Evolutionary conservation across 2,888 invertebrate species (phyloP).

Genomic region (Loripinus fragilis): DNA sequence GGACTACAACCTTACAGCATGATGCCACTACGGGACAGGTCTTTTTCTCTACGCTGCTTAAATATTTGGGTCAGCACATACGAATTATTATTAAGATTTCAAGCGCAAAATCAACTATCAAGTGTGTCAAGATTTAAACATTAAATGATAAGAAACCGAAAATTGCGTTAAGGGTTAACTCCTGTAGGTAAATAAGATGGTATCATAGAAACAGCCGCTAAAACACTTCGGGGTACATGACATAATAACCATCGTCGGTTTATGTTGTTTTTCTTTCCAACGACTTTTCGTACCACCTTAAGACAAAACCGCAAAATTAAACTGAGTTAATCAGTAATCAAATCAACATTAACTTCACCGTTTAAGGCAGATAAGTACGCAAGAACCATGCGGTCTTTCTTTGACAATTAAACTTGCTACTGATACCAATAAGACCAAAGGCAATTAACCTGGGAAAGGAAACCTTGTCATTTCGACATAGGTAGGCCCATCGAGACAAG

Average conservation of each 20-base stretch:
- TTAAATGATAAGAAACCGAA: too few relatives aligned
- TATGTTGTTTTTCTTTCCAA: constrained; percentile 22
- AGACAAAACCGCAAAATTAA: constrained; percentile 30
- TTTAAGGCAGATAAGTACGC: background rate
- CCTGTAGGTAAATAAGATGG: too few relatives aligned
- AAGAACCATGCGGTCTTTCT: background rate
- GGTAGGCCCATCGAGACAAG: too few relatives aligned
- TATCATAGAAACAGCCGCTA: too few relatives aligned
- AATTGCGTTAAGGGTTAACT: too few relatives aligned
- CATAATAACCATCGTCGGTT: background rate
- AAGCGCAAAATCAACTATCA: too few relatives aligned
- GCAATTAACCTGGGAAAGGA: background rate
- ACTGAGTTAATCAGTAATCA: constrained; percentile 18
- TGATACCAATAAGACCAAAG: constrained; percentile 5
- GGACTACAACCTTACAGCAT: too few relatives aligned
- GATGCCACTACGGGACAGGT: too few relatives aligned
- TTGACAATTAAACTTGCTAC: background rate
- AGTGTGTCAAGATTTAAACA: too few relatives aligned
- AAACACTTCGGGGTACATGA: background rate
- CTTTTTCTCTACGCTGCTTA: too few relatives aligned
- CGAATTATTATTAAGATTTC: too few relatives aligned
- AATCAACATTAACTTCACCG: constrained; percentile 21
- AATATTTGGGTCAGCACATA: too few relatives aligned
- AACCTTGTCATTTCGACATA: background rate
- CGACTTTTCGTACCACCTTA: constrained; percentile 43